Base-by-base conservation (phyloP, 2,113 vertebrate genomes). In the Apus apus region DNA sequence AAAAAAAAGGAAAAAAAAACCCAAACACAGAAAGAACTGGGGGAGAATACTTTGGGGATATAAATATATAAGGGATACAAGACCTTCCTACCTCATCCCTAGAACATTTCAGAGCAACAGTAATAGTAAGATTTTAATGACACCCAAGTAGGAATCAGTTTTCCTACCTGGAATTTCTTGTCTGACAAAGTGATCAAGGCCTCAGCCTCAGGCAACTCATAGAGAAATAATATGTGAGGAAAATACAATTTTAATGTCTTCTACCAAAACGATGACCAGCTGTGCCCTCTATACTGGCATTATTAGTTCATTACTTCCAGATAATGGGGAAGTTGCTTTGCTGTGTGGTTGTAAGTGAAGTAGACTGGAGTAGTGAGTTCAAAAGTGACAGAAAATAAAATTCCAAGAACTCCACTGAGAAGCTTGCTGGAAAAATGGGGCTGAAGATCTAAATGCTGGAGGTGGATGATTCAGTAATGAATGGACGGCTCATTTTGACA, bases 401-500 rank as follows among this genome's bases (percentile, higher is more conserved):
- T 72, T 93, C 76, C 90, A 68, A 94, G 89, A 93, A 76, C 85
- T 95, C 73, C 78, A 80, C 96, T 85, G 91, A 96, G 92, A 92
- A 95, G 91, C 94, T 75, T 67, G 91, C 87, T 74, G 40, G 94
- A 96, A 91, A 96, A 85, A 95, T 32, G 83, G 32, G 62, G 81
- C 89, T 80, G 46, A 93, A 95, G 94, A 88, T 94, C 90, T 75
- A 87, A 92, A 85, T 92, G 82, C 90, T 85, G 92, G 93, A 96
- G 97, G 89, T 79, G 94, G 94, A 88, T 90, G 92, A 91, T 93
- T 95, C 54, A 34, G 90, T 95, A 96, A 97, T 82, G 95, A 97
- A 95, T 96, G 94, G 96, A 92, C 94, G 94, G 84, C 93, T 72
- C 76, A 87, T 94, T 89, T 91, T 95, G 96, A 97, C 94, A 97